Conservation (phyloP, 2,113 vertebrate genomes). For the Variabilichromis moorii region DNA sequence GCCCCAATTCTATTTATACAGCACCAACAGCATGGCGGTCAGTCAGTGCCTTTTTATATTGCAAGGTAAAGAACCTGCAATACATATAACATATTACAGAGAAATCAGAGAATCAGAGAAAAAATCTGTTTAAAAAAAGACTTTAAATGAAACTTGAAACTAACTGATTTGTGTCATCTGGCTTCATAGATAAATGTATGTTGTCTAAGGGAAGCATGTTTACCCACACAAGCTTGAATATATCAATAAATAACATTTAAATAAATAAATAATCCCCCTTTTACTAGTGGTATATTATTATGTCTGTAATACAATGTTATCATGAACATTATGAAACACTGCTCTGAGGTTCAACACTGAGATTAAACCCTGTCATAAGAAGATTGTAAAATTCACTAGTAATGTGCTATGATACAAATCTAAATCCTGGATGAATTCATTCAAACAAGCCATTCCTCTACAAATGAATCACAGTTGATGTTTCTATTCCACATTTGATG, state of each 20-base stretch:
- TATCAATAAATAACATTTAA: neutral
- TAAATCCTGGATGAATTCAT: neutral
- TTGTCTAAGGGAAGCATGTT: neutral
- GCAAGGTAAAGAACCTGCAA: neutral
- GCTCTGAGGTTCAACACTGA: neutral
- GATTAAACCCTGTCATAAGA: neutral
- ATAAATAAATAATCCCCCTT: neutral
- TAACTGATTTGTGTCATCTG: neutral
- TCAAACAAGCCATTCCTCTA: neutral
- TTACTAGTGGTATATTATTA: neutral
- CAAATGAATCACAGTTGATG: neutral
- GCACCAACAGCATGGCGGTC: rapidly evolving
- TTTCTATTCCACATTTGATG: neutral
- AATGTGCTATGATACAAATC: neutral
- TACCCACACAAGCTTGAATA: neutral
- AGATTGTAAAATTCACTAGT: neutral
- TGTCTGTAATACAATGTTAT: neutral
- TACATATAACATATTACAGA: neutral
- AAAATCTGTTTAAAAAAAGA: neutral
- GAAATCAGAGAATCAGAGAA: neutral
- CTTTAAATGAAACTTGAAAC: neutral
- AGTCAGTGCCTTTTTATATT: neutral
- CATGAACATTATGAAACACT: neutral
- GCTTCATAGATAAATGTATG: rapidly evolving
- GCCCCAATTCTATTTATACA: neutral